Evolutionary conservation across 2,888 invertebrate genomes (phyloP).

Genomic region (Maniola hyperantus): DNA sequence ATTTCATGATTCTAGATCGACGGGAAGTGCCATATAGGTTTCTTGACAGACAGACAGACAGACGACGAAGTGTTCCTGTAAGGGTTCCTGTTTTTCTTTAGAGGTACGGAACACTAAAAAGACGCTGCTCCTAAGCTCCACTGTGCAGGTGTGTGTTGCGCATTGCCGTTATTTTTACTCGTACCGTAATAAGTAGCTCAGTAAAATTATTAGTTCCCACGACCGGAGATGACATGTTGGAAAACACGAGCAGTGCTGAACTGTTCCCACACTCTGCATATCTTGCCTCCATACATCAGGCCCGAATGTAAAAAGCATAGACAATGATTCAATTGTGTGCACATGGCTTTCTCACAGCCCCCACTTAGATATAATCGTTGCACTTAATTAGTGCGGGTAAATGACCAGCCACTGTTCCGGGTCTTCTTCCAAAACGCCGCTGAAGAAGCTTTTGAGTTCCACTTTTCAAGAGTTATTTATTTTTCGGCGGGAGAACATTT

Average conservation of each 20-base stretch:
- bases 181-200: slow-evolving; percentile 33
- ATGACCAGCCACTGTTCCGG: slow-evolving; percentile 72
- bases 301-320: slow-evolving; percentile 73
- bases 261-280: slow-evolving; percentile 81
- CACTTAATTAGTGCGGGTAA: slow-evolving; percentile 77
- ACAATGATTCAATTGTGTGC: slow-evolving; percentile 81
- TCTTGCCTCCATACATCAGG: slow-evolving; percentile 80
- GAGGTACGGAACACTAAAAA: too few species aligned
- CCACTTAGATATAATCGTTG: slow-evolving; percentile 70
- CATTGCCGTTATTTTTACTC: slow-evolving; percentile 27
- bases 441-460: slow-evolving; percentile 40
- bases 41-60: too few species aligned
- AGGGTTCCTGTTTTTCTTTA: too few species aligned
- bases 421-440: slow-evolving; percentile 35
- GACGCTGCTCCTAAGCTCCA: background rate
- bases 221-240: slow-evolving; percentile 75
- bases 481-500: too few species aligned
- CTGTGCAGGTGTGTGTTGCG: background rate
- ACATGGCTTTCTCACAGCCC: slow-evolving; percentile 79
- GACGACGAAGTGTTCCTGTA: too few species aligned
- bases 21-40: too few species aligned
- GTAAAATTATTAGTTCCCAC: slow-evolving; percentile 62
- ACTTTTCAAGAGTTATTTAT: background rate
- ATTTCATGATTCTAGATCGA: too few species aligned
- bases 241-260: slow-evolving; percentile 64